Evolutionary conservation across 2,113 vertebrate genomes (phyloP), one percentile per base, ranked within the genome.

Genomic region (Diphyllodes magnificus): DNA sequence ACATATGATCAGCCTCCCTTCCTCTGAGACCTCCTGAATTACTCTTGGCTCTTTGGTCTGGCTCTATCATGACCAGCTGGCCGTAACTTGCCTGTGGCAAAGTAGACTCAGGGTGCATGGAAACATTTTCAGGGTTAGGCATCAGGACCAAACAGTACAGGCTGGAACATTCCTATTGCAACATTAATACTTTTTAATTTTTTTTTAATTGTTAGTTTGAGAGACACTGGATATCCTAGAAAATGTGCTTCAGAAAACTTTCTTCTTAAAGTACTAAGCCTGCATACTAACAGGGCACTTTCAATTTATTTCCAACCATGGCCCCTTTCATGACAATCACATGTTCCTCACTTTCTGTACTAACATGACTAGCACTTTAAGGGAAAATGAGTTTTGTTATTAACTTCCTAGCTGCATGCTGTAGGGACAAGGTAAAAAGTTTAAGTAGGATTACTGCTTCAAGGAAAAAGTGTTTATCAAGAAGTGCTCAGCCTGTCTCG

Each of bases 401-500:
- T 93, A 87, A 86, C 77, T 96, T 95, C 61, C 76, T 89, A 91
- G 72, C 1, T 39, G 49, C 76, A 82, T 69, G 89, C 82, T 96
- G 83, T 79, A 86, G 88, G 72, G 76, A 83, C 65, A 92, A 94
- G 90, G 90, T 97, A 96, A 96, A 96, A 95, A 94, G 87, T 96
- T 96, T 94, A 95, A 97, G 90, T 71, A 90, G 93, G 95, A 95
- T 96, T 95, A 94, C 72, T 90, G 82, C 95, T 95, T 94, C 88
- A 95, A 95, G 90, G 88, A 63, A 95, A 93, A 94, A 94, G 90
- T 88, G 86, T 94, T 97, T 96, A 95, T 94, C 95, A 96, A 96
- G 90, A 90, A 96, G 82, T 96, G 82, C 88, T 95, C 80, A 82
- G 92, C 72, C 82, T 97, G 88, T 93, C 95, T 96, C 30, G 45